A percentile compares a stretch with the other conserved stretches of the same genome.
These are phyloP conservation scores for Brachirus orientalis DNA, from an alignment of 2,113 vertebrate genomes.

Conservation along the genomic window DNA sequence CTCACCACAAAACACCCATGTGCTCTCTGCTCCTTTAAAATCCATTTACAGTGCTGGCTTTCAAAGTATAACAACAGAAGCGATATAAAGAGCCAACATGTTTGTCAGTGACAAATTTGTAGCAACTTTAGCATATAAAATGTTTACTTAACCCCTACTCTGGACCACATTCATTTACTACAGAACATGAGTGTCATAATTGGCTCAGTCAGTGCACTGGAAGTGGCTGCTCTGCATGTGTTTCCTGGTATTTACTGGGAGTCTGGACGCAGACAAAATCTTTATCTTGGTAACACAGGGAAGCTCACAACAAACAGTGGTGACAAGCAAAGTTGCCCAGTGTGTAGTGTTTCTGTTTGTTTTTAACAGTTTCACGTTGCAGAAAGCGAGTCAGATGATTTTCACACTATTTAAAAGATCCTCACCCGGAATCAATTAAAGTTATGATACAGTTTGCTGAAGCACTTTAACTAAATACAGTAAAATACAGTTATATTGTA, in stretches of 20 bases:
- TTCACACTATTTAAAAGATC: conserved; percentile 20
- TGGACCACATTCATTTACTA: conserved; percentile 32
- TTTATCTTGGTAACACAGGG: conserved; percentile 4
- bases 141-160: conserved; percentile 49
- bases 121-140: conserved; percentile 47
- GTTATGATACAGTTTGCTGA: conserved; percentile 9
- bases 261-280: background rate
- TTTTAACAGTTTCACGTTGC: conserved; percentile 33
- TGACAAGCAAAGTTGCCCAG: conserved; percentile 9
- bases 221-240: conserved; percentile 11
- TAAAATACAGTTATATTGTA: no score
- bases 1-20: conserved; percentile 49
- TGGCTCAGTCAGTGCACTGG: conserved; percentile 11
- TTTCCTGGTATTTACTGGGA: conserved; percentile 31
- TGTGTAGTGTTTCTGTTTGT: conserved; percentile 1
- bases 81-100: conserved; percentile 31
- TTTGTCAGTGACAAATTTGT: conserved; percentile 59
- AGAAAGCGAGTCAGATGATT: conserved; percentile 42
- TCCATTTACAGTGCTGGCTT: conserved; percentile 32
- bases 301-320: conserved; percentile 1
- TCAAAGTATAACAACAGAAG: conserved; percentile 17
- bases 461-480: no score
- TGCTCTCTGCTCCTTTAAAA: conserved; percentile 35
- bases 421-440: conserved; percentile 48
- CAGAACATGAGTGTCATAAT: conserved; percentile 18